Evolutionary conservation across 2,113 vertebrate genomes (phyloP).

Genomic region (Alethe castanea): DNA sequence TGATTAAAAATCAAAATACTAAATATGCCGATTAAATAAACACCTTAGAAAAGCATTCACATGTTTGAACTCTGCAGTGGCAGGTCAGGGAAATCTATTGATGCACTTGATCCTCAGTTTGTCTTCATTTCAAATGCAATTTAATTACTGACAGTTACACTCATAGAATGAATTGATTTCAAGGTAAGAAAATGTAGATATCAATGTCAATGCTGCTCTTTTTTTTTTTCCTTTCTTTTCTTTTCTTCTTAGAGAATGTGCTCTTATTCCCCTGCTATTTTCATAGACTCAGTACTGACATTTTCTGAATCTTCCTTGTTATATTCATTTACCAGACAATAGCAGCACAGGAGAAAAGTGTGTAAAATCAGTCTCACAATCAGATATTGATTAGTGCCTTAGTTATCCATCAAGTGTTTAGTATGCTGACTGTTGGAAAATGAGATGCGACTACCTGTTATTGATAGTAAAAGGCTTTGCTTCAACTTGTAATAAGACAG

Average conservation of each 20-base stretch:
- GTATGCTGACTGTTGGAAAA: constrained; percentile 36
- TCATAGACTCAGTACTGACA: background rate
- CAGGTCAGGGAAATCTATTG: background rate
- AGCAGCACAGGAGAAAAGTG: background rate
- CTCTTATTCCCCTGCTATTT: background rate
- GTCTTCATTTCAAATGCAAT: background rate
- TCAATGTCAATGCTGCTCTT: background rate
- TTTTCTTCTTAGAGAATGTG: background rate
- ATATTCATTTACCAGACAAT: background rate
- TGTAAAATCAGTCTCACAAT: constrained; percentile 9
- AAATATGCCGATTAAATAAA: background rate
- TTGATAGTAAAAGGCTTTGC: constrained; percentile 26
- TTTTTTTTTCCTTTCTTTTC: background rate
- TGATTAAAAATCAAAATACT: background rate
- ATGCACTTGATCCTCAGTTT: background rate
- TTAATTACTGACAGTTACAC: background rate
- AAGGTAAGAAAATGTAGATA: background rate
- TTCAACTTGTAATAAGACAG: constrained; percentile 21
- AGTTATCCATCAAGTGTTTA: constrained; percentile 44
- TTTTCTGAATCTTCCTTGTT: background rate
- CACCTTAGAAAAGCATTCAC: background rate
- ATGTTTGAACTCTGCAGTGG: background rate
- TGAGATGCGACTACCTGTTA: constrained; percentile 32
- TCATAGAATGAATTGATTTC: background rate
- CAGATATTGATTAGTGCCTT: constrained; percentile 39